Evolutionary conservation across 1,140 invertebrate species (phyloP).

Genomic region (Orussus abietinus): DNA sequence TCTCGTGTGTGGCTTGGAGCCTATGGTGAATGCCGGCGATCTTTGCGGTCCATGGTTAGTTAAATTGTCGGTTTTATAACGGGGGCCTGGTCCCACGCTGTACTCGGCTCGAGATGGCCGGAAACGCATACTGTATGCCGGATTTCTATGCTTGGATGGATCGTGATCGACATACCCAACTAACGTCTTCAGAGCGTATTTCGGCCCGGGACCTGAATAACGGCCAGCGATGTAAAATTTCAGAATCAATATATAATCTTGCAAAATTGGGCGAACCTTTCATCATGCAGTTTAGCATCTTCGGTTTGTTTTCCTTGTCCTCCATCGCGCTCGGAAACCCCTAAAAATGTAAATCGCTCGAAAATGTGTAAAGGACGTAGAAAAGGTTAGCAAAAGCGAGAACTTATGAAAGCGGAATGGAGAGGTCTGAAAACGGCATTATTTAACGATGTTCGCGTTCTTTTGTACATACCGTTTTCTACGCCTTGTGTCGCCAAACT

Average conservation of each 20-base stretch:
- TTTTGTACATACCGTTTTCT: too few species aligned
- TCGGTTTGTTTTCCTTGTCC: constrained; percentile 17
- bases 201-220: constrained; percentile 45
- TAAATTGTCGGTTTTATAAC: constrained; percentile 30
- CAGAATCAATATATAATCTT: background rate
- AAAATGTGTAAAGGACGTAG: too few species aligned
- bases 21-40: constrained; percentile 40
- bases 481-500: too few species aligned
- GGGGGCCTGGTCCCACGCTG: constrained; percentile 40
- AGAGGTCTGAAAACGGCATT: too few species aligned
- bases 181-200: constrained; percentile 38
- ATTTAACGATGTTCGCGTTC: too few species aligned
- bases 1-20: constrained; percentile 16
- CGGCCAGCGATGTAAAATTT: constrained; percentile 6
- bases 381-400: too few species aligned
- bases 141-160: constrained; percentile 36
- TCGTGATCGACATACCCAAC: constrained; percentile 46
- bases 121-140: constrained; percentile 42
- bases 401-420: too few species aligned
- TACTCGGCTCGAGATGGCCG: constrained; percentile 3
- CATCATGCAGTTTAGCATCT: constrained; percentile 20
- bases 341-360: too few species aligned
- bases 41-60: constrained; percentile 36
- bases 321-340: too few species aligned
- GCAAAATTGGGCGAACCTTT: constrained; percentile 23